Base-by-base conservation (phyloP, 2,797 vertebrate species). In the Sebastes trivittatus region DNA sequence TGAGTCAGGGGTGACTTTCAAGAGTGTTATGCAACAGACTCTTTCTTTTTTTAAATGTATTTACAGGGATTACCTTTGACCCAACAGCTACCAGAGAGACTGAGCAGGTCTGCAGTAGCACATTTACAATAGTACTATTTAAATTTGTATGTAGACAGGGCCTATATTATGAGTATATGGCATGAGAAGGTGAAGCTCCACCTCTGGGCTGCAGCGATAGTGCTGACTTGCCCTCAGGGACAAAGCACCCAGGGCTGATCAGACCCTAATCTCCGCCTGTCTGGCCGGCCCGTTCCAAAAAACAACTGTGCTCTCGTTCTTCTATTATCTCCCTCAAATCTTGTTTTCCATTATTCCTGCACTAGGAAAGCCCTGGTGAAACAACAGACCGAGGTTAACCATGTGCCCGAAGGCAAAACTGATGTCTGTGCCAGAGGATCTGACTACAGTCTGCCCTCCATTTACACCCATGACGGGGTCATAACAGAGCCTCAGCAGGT, bases 311-410 rank as follows among this genome's bases (percentile, higher is more conserved):
- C 46, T 75, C 32, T 74, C 14, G 78, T 87, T 88, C 83, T 86
- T 85, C 81, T 88, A 29, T 86, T 92, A 89, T 93, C 87, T 73
- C 61, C 34, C 62, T 70, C 63, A 87, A 87, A 89, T 92, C 88
- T 92, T 84, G 63, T 92, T 87, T 90, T 86, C 77, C 80, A 90
- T 90, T 91, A 87, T 88, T 85, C 81, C 83, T 82, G 82, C 81
- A 75, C 68, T 72, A 76, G 73, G 78, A 87, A 92, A 88, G 76
- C 70, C 68, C 69, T 77, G 67, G 70, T 88, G 82, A 93, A 90
- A 89, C 82, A 90, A 81, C 87, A 92, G 86, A 75, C 79, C 30
- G 74, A 75, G 82, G 83, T 88, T 78, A 89, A 79, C 89, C 88
- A 72, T 87, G 89, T 80, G 88, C 87, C 89, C 81, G 74, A 76